phyloP scores from a whole-genome alignment of 2,888 invertebrate species.

The Rhodophaea formosa region DNA sequence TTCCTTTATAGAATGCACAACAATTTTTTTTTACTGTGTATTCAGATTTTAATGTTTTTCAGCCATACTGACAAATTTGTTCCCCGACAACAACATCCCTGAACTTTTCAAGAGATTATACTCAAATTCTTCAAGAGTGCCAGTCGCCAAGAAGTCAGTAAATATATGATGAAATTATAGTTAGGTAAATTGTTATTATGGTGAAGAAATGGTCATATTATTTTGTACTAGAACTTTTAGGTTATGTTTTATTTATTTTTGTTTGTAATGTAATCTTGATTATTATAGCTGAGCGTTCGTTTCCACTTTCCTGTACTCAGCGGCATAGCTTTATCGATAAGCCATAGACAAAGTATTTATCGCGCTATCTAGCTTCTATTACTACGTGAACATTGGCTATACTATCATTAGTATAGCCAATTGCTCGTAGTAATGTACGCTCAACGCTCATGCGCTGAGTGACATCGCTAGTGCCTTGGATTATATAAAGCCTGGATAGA shows the following conservation, averaged over 20 bases:
- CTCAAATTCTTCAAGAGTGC: slow-evolving; percentile 81
- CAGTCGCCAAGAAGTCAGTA: slow-evolving; percentile 55
- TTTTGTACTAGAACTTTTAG: neutral
- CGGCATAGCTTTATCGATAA: no score
- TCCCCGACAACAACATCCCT: slow-evolving; percentile 89
- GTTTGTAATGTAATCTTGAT: neutral
- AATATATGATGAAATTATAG: slow-evolving; percentile 40
- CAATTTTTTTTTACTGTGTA: no score
- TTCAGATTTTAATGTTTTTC: slow-evolving; percentile 33
- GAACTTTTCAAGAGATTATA: slow-evolving; percentile 88
- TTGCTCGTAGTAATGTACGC: no score
- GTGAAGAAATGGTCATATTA: neutral
- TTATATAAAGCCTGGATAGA: no score
- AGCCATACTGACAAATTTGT: slow-evolving; percentile 84
- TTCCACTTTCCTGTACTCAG: neutral
- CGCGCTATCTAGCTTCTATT: no score
- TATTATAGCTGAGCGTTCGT: neutral
- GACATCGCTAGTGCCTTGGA: no score
- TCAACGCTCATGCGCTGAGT: no score
- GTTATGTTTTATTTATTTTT: neutral
- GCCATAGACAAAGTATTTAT: no score
- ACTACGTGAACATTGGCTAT: no score
- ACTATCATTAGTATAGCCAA: no score
- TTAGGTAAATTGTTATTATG: neutral
- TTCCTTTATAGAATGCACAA: no score